phyloP scores from a whole-genome alignment of 64 coral and sea anemone species.

The Actinia tenebrosa region DNA sequence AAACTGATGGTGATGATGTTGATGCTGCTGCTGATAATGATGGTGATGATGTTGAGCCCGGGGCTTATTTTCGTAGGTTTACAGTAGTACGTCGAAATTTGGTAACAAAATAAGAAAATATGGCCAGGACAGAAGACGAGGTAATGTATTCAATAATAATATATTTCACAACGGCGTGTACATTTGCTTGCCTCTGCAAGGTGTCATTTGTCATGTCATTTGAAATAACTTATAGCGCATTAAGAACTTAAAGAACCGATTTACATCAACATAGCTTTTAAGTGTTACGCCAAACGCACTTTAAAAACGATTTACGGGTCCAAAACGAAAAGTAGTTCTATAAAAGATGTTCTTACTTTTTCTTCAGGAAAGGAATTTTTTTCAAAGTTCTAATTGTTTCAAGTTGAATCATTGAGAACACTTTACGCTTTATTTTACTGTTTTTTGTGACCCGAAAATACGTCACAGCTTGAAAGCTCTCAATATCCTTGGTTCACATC shows the following conservation, averaged over 20 bases:
- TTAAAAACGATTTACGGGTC: too few relatives aligned
- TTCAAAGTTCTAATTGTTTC: too few relatives aligned
- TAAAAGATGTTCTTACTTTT: too few relatives aligned
- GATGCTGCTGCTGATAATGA: neutral
- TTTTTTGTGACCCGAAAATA: too few relatives aligned
- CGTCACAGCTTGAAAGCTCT: neutral
- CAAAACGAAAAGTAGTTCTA: too few relatives aligned
- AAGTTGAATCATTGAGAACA: too few relatives aligned
- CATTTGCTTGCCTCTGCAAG: neutral
- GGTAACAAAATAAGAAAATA: too few relatives aligned
- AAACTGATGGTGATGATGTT: neutral
- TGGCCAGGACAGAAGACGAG: neutral
- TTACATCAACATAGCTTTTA: neutral
- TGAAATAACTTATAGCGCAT: neutral
- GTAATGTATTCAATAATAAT: neutral
- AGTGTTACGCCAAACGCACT: too few relatives aligned
- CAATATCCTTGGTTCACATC: neutral
- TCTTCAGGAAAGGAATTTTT: too few relatives aligned
- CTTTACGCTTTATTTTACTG: too few relatives aligned
- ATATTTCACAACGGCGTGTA: neutral
- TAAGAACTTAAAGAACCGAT: neutral
- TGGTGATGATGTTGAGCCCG: neutral
- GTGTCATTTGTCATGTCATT: neutral
- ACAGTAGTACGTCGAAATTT: too few relatives aligned
- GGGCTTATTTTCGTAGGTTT: too few relatives aligned